Percentiles rank a stretch among this genome's conserved stretches.
These are phyloP conservation scores for Pungitius pungitius DNA, from an alignment of 2,113 vertebrate genomes.

Conservation along the genomic window DNA sequence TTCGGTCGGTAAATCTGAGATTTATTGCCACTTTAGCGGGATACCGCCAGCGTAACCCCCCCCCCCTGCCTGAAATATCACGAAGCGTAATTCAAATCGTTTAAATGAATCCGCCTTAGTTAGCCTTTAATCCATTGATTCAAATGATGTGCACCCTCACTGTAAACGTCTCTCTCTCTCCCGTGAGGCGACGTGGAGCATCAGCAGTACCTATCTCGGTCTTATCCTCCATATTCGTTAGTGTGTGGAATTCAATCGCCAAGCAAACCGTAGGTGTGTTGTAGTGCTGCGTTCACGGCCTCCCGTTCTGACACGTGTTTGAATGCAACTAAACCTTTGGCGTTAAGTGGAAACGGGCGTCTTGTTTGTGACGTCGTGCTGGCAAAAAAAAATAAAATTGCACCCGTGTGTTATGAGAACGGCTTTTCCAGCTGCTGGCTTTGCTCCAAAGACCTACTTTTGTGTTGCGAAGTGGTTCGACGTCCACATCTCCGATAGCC, in stretches of 20 bases:
- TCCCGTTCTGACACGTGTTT: no score
- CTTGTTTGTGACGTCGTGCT: no score
- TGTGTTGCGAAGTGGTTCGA: neutral
- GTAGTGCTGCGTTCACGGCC: constrained; percentile 30
- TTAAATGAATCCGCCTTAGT: neutral
- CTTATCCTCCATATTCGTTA: neutral
- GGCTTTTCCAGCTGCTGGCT: no score
- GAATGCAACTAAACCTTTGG: neutral
- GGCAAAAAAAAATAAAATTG: no score
- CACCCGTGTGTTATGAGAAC: no score
- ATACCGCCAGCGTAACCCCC: neutral
- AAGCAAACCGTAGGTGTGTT: neutral
- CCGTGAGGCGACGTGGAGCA: neutral
- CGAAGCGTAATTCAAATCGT: neutral
- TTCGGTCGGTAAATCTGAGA: neutral
- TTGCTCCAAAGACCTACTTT: no score
- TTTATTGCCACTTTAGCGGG: neutral
- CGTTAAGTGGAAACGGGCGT: neutral
- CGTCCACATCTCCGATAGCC: neutral
- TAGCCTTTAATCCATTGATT: no score
- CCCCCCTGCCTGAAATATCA: no score
- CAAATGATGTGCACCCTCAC: neutral
- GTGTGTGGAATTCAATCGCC: neutral
- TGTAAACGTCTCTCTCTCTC: neutral
- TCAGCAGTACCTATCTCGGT: no score